Conservation (phyloP, 1,140 invertebrate genomes). For the Stratiolaelaps scimitus region DNA sequence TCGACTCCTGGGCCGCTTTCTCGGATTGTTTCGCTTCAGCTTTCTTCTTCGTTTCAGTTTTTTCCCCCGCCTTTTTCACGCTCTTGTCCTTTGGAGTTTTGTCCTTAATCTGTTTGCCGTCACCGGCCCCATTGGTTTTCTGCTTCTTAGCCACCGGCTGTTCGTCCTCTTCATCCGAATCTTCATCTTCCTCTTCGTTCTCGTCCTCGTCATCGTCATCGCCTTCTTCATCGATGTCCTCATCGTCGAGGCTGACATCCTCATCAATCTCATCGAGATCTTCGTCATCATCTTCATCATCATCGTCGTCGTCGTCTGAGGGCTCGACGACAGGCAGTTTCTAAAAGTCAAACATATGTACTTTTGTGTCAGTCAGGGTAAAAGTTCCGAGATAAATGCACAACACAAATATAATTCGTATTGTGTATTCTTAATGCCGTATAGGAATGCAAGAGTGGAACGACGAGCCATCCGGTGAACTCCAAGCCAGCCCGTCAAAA, state of each 20-base stretch:
- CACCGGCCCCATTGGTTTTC: slow-evolving; percentile 12
- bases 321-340: neutral
- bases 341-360: neutral
- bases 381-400: too few species aligned
- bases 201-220: slow-evolving; percentile 36
- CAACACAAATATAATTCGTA: too few species aligned
- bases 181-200: slow-evolving; percentile 34
- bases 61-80: neutral
- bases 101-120: slow-evolving; percentile 24
- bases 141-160: neutral
- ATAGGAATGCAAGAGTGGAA: too few species aligned
- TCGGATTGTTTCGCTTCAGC: slow-evolving; percentile 4
- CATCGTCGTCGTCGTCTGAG: slow-evolving; percentile 37
- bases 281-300: slow-evolving; percentile 38
- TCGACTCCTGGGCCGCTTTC: neutral
- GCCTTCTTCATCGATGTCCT: slow-evolving; percentile 34
- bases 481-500: too few species aligned
- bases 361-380: too few species aligned
- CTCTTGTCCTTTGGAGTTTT: neutral
- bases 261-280: slow-evolving; percentile 33
- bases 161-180: slow-evolving; percentile 35
- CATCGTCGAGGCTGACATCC: slow-evolving; percentile 32
- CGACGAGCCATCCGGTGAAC: too few species aligned
- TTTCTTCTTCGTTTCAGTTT: neutral
- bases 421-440: too few species aligned